These are phyloP conservation scores for Anadara kagoshimensis DNA, from an alignment of 1,140 invertebrate species.

Conservation along the genomic window DNA sequence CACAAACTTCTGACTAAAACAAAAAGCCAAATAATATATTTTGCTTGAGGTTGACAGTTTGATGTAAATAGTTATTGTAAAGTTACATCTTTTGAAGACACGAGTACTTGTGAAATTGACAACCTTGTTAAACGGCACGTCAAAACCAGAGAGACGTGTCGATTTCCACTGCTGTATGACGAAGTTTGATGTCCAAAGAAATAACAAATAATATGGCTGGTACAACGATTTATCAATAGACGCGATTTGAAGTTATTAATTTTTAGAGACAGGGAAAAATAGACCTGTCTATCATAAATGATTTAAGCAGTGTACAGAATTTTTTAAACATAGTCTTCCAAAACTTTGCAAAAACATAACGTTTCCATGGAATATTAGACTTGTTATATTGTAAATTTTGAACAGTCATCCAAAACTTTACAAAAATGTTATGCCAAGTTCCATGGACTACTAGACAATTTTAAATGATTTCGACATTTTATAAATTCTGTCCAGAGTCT, in stretches of 20 bases:
- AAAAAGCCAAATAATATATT: constrained; percentile 17
- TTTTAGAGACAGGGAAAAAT: no score
- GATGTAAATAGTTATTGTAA: constrained; percentile 8
- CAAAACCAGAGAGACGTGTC: constrained; percentile 5
- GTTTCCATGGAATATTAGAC: no score
- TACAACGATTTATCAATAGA: neutral
- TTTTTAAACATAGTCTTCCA: no score
- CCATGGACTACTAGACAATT: no score
- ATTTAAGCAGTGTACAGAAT: no score
- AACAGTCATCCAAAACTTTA: no score
- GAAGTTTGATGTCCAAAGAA: neutral
- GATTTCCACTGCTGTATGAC: neutral
- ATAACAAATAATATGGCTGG: neutral
- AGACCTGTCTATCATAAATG: no score
- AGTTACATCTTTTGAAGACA: constrained; percentile 12
- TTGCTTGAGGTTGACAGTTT: constrained; percentile 10
- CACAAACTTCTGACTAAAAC: constrained; percentile 14
- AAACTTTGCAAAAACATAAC: no score
- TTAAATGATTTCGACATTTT: no score
- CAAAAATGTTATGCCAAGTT: no score
- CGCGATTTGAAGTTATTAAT: neutral
- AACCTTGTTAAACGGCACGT: constrained; percentile 12
- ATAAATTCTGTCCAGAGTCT: no score
- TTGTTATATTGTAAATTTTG: no score
- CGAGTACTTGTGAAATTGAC: constrained; percentile 4